Percentiles rank a stretch among this genome's conserved stretches.
Evolutionary conservation across 2,888 invertebrate genomes (phyloP).

Genomic region (Junonia oenone): DNA sequence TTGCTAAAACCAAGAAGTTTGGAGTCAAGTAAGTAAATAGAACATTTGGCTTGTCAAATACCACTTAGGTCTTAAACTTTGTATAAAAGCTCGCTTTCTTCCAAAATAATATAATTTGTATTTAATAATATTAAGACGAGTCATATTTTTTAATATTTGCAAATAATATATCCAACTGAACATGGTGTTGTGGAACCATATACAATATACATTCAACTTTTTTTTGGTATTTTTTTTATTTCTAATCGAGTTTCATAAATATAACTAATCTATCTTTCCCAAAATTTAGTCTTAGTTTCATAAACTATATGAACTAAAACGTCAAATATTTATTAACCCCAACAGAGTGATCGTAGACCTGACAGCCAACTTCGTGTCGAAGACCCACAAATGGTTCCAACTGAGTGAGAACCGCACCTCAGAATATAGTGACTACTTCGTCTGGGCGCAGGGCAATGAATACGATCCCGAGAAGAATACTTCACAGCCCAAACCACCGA

Average conservation of each 20-base stretch:
- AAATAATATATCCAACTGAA: too few relatives aligned
- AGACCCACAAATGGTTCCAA: conserved; percentile 85
- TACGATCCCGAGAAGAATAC: conserved; percentile 36
- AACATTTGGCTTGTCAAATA: too few relatives aligned
- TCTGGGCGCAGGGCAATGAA: conserved; percentile 82
- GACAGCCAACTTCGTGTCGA: conserved; percentile 85
- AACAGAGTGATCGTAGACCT: conserved; percentile 77
- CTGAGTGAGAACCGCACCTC: conserved; percentile 79
- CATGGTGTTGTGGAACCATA: too few relatives aligned
- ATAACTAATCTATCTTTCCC: too few relatives aligned
- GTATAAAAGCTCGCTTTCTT: neutral
- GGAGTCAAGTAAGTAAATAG: conserved; percentile 62
- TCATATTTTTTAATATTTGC: too few relatives aligned
- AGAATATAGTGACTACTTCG: conserved; percentile 85
- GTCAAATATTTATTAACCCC: too few relatives aligned
- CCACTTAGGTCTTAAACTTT: too few relatives aligned
- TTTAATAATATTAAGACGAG: neutral
- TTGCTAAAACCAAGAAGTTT: conserved; percentile 67
- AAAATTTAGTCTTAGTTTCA: too few relatives aligned
- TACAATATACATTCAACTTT: too few relatives aligned
- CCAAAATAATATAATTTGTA: neutral
- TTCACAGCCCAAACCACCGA: conserved; percentile 70
- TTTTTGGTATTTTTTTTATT: too few relatives aligned
- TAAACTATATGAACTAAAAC: too few relatives aligned
- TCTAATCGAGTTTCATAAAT: too few relatives aligned